Conservation (phyloP, 2,113 vertebrate species). For the Otolemur garnettii region DNA sequence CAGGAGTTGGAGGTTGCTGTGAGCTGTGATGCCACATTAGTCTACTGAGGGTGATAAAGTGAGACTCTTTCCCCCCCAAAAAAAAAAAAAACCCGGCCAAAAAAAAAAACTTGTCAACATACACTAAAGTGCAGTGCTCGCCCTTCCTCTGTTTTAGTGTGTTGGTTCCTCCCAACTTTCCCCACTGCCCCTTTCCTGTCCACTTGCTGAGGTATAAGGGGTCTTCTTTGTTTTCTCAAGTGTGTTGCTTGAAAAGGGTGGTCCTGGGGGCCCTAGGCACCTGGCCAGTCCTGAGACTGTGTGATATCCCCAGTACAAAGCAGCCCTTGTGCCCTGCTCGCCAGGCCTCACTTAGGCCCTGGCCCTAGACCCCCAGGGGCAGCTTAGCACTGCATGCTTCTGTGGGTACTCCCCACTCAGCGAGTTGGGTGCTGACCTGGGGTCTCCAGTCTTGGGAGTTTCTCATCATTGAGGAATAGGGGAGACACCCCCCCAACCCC, state of each 20-base stretch:
- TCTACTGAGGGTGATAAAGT: too few relatives aligned
- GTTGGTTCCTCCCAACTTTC: neutral
- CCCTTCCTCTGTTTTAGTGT: neutral
- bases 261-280: too few relatives aligned
- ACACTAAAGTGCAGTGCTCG: too few relatives aligned
- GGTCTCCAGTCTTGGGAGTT: neutral
- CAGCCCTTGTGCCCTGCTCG: neutral
- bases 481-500: neutral
- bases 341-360: neutral
- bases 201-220: neutral
- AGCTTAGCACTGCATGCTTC: accelerated
- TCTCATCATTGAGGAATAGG: neutral
- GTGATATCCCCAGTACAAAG: too few relatives aligned
- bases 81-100: too few relatives aligned
- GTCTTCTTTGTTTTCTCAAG: neutral
- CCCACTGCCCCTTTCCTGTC: neutral
- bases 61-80: too few relatives aligned
- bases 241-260: neutral
- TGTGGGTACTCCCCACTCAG: neutral
- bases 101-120: too few relatives aligned
- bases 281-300: neutral
- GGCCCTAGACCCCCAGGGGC: neutral
- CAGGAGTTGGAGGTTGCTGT: too few relatives aligned
- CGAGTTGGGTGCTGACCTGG: neutral
- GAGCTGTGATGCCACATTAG: too few relatives aligned